These are phyloP conservation scores for Salvator merianae DNA, from an alignment of 2,113 vertebrate genomes.

Conservation along the genomic window DNA sequence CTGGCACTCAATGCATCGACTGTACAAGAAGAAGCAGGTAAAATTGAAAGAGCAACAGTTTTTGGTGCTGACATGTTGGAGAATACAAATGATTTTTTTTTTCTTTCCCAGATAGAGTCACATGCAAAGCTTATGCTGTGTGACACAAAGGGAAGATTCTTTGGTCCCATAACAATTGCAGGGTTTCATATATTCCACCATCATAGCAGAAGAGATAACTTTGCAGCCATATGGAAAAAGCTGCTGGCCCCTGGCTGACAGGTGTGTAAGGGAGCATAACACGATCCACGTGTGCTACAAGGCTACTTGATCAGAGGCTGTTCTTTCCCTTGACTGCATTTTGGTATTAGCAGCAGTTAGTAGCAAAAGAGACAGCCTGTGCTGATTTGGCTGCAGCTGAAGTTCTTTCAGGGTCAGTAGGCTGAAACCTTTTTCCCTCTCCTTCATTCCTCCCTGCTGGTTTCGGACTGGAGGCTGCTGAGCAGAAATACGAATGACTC, in stretches of 20 bases:
- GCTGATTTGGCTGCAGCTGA: not conserved
- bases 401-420: conserved; percentile 11
- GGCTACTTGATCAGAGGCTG: not conserved
- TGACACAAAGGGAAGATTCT: accelerated
- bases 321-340: not conserved
- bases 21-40: too few species aligned
- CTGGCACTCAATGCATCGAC: too few species aligned
- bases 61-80: too few species aligned
- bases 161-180: not conserved
- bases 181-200: not conserved
- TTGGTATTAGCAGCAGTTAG: not conserved
- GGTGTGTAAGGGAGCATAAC: not conserved
- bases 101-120: too few species aligned
- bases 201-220: not conserved
- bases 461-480: not conserved
- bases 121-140: not conserved
- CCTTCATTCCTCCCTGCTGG: not conserved
- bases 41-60: too few species aligned
- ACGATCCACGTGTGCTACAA: not conserved
- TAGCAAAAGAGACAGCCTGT: not conserved
- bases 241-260: not conserved
- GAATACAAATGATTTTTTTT: too few species aligned
- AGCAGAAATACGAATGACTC: not conserved
- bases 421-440: not conserved
- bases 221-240: not conserved